These are phyloP conservation scores for Noctua comes DNA, from an alignment of 2,888 invertebrate genomes.

Conservation along the genomic window DNA sequence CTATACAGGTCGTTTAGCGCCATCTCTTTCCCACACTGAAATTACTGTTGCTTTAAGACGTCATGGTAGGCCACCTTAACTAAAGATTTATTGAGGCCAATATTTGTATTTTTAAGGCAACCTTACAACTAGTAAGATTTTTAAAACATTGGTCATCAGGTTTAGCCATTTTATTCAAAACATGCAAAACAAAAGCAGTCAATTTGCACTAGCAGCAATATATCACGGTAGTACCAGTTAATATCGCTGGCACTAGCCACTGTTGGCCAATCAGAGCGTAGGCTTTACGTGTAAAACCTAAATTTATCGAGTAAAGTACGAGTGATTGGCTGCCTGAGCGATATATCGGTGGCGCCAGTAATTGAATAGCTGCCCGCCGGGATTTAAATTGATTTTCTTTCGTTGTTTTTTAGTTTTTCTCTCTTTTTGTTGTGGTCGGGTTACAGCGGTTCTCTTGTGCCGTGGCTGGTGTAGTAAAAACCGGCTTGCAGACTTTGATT, in stretches of 20 bases:
- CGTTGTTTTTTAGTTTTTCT: slow-evolving; percentile 42
- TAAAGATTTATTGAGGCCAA: background rate
- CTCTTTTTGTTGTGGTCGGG: slow-evolving; percentile 17
- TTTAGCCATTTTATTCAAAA: background rate
- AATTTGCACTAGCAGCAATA: slow-evolving; percentile 42
- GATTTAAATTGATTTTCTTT: slow-evolving; percentile 57
- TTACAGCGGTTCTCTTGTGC: slow-evolving; percentile 6
- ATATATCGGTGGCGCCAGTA: slow-evolving; percentile 67
- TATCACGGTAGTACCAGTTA: slow-evolving; percentile 48
- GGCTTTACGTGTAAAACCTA: slow-evolving; percentile 71
- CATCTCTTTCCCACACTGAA: too few species aligned
- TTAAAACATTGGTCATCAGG: background rate
- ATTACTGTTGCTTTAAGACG: too few species aligned
- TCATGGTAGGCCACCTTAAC: too few species aligned
- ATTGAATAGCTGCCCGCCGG: slow-evolving; percentile 65
- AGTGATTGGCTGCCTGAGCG: slow-evolving; percentile 70
- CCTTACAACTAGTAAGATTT: background rate
- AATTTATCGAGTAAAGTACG: slow-evolving; percentile 76
- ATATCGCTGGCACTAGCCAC: slow-evolving; percentile 41
- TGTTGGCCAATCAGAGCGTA: slow-evolving; percentile 62
- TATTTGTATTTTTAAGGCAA: background rate
- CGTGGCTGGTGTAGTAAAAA: background rate
- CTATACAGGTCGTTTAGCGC: too few species aligned
- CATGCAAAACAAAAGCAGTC: slow-evolving; percentile 17
- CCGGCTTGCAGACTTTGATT: background rate